These are phyloP conservation scores for Trematomus bernacchii DNA, from an alignment of 2,797 vertebrate genomes.

Conservation along the genomic window DNA sequence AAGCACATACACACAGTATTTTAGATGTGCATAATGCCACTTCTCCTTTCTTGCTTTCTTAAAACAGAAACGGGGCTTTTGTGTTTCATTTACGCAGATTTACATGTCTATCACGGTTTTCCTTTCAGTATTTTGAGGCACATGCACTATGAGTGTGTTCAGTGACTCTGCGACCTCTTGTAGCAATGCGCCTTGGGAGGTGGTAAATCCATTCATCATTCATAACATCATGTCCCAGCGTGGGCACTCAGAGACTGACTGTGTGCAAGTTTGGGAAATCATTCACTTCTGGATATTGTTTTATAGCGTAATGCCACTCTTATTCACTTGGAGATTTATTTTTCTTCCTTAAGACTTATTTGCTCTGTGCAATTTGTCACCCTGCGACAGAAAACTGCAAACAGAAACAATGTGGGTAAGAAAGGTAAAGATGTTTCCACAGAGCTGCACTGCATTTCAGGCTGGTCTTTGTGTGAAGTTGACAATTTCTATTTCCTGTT, in stretches of 20 bases:
- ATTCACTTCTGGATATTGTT: conserved; percentile 58
- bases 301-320: conserved; percentile 43
- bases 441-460: conserved; percentile 9
- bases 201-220: conserved; percentile 60
- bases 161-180: conserved; percentile 50
- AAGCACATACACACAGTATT: conserved; percentile 5
- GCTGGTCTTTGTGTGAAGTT: neutral
- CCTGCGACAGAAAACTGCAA: conserved; percentile 29
- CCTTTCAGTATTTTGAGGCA: neutral
- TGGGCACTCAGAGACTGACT: conserved; percentile 43
- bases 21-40: neutral
- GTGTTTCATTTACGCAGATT: neutral
- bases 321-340: conserved; percentile 42
- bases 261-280: conserved; percentile 55
- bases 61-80: conserved; percentile 9
- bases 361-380: conserved; percentile 39
- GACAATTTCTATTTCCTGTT: conserved; percentile 35
- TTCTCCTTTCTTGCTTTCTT: conserved; percentile 35
- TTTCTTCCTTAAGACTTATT: conserved; percentile 29
- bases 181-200: conserved; percentile 28
- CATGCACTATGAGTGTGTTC: conserved; percentile 38
- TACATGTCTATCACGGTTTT: conserved; percentile 22
- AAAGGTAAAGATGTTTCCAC: conserved; percentile 16
- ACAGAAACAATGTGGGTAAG: conserved; percentile 34
- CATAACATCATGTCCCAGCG: conserved; percentile 47